These are phyloP conservation scores for Monopis laevigella DNA, from an alignment of 2,888 invertebrate species.

Conservation along the genomic window DNA sequence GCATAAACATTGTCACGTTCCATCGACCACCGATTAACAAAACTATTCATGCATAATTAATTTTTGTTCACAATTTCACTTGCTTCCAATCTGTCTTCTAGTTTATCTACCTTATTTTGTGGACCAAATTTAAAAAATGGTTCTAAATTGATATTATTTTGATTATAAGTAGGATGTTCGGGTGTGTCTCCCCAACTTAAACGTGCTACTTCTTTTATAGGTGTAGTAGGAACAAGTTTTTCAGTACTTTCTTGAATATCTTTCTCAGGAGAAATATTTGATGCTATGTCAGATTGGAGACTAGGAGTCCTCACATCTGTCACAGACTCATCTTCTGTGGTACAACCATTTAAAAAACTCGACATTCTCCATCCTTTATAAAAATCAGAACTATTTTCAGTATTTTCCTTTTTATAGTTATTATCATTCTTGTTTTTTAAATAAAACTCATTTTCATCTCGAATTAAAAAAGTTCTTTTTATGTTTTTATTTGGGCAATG, in stretches of 20 bases:
- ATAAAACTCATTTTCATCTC: slow-evolving; percentile 50
- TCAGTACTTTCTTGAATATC: slow-evolving; percentile 26
- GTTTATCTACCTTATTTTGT: not conserved
- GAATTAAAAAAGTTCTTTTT: slow-evolving; percentile 56
- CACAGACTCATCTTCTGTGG: slow-evolving; percentile 38
- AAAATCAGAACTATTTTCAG: slow-evolving; percentile 53
- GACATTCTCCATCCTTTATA: slow-evolving; percentile 57
- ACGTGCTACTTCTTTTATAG: slow-evolving; percentile 29
- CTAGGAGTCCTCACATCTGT: slow-evolving; percentile 39
- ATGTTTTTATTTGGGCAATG: slow-evolving; percentile 64
- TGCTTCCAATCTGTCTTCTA: not conserved
- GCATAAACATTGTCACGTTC: no score
- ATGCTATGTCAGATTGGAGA: slow-evolving; percentile 36
- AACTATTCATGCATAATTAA: no score
- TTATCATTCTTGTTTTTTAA: slow-evolving; percentile 52
- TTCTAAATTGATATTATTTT: slow-evolving; percentile 53
- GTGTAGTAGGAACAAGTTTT: not conserved
- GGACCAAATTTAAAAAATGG: slow-evolving; percentile 34
- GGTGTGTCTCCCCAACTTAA: slow-evolving; percentile 54
- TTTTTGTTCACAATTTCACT: no score
- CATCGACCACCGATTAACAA: not conserved
- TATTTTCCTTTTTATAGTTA: slow-evolving; percentile 48
- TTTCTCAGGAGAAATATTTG: slow-evolving; percentile 44
- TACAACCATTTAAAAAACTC: slow-evolving; percentile 50
- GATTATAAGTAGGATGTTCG: slow-evolving; percentile 53